Evolutionary conservation across 2,113 vertebrate species (phyloP), one percentile per base, ranked within the genome.

Genomic region (Todiramphus saurophagus): DNA sequence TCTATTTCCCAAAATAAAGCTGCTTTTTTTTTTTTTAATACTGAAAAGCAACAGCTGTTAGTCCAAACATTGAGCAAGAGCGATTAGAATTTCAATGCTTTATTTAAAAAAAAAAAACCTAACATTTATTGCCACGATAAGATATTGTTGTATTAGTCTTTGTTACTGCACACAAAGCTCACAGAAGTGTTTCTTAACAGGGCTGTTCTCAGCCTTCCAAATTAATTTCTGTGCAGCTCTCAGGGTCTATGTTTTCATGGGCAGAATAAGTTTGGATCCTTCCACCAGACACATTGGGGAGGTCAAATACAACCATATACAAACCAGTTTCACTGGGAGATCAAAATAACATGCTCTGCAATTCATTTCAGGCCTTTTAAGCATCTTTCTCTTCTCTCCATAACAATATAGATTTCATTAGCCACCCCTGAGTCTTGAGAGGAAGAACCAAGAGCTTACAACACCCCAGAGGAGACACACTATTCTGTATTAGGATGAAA

Each of bases 41-140:
- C 16, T 93, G 81, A 93, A 93, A 84, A 93, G 63, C 89, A 94
- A 72, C 94, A 94, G 92, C 91, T 93, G 91, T 63, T 96, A 94
- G 70, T 27, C 48, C 87, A 73, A 93, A 87, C 63, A 87, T 27
- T 58, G 56, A 95, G 20, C 56, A 85, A 60, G 14, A 93, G 31
- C 5, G 1, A 96, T 86, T 48, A 90, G 50, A 83, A 94, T 84
- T 79, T 96, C 78, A 93, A 41, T 69, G 51, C 25, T 56, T 43
- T 60, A 37, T 84, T 90, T 46, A 27, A 75, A 76, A 89, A 86
- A 51, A 76, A 89, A 86, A 39, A 68, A 41, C 2, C 37, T 8
- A 37, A 35, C 20, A 44, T 58, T 74, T 81, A 92, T 43, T 16
- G 37, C n/a, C 8, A 4, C 41, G 91, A 20, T 48, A 60, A 63